phyloP scores from a whole-genome alignment of 2,797 vertebrate species.

The Pantherophis alleghaniensis region DNA sequence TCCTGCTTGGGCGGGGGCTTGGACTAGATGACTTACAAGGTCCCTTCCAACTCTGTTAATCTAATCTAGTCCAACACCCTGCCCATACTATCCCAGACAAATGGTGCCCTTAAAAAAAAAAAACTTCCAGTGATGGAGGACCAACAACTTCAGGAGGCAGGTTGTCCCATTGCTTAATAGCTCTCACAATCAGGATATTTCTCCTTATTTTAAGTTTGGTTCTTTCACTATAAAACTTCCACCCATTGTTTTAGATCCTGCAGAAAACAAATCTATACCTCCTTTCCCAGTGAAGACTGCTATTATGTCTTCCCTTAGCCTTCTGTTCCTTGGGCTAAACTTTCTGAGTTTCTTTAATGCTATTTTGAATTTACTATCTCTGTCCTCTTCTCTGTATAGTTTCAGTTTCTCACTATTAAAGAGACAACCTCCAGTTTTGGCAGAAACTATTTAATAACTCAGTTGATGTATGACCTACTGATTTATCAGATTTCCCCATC shows the following conservation, averaged over 20 bases:
- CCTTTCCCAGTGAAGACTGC: background rate
- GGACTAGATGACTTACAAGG: too few species aligned
- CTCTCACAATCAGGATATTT: background rate
- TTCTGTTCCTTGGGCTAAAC: background rate
- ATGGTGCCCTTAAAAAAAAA: background rate
- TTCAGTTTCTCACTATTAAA: background rate
- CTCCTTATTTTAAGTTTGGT: background rate
- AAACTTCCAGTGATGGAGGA: background rate
- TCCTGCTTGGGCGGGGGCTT: too few species aligned
- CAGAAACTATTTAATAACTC: background rate
- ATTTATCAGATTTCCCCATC: background rate
- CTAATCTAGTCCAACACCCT: background rate
- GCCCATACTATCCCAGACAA: background rate
- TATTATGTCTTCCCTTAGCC: background rate
- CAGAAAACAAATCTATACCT: background rate
- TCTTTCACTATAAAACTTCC: background rate
- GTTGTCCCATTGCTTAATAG: background rate
- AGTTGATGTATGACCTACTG: background rate
- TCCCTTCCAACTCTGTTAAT: too few species aligned
- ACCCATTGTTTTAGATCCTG: background rate
- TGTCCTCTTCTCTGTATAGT: background rate
- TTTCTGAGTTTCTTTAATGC: background rate
- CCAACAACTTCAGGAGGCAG: background rate
- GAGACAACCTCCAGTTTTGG: background rate
- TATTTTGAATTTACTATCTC: background rate